Conservation (phyloP, 1,140 invertebrate species). For the Camponotus floridanus region DNA sequence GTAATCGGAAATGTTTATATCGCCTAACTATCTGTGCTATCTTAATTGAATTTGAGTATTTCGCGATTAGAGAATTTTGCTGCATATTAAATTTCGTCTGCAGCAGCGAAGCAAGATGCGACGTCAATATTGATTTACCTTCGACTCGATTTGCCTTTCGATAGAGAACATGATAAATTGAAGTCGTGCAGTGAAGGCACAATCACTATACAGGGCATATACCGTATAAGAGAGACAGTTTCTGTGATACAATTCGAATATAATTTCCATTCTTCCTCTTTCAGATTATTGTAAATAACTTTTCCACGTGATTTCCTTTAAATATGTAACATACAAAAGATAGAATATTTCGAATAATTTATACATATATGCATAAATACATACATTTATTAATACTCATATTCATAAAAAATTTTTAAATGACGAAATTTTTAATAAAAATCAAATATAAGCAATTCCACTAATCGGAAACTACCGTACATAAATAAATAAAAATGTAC, state of each 20-base stretch:
- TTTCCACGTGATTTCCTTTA: conserved; percentile 5
- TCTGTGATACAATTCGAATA: not conserved
- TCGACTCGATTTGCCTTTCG: conserved; percentile 42
- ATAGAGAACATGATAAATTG: conserved; percentile 44
- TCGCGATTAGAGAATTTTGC: conserved; percentile 38
- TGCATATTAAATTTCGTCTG: conserved; percentile 40
- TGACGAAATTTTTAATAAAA: not conserved
- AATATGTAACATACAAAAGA: not conserved
- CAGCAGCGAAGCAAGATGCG: conserved; percentile 7
- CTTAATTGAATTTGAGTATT: conserved; percentile 44
- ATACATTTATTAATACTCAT: too few species aligned
- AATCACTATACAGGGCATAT: conserved; percentile 5
- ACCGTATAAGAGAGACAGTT: conserved; percentile 20
- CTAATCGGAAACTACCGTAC: not conserved
- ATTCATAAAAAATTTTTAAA: not conserved
- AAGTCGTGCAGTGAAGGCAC: conserved; percentile 40
- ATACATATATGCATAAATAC: too few species aligned
- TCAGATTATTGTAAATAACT: conserved; percentile 21
- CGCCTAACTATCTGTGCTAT: not conserved
- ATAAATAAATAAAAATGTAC: not conserved
- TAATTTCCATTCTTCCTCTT: conserved; percentile 24
- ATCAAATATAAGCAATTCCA: not conserved
- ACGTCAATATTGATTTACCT: conserved; percentile 43
- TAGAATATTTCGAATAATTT: not conserved
- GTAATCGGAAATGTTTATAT: conserved; percentile 16